Evolutionary conservation across 2,113 vertebrate genomes (phyloP).

Genomic region (Bubo scandiacus): DNA sequence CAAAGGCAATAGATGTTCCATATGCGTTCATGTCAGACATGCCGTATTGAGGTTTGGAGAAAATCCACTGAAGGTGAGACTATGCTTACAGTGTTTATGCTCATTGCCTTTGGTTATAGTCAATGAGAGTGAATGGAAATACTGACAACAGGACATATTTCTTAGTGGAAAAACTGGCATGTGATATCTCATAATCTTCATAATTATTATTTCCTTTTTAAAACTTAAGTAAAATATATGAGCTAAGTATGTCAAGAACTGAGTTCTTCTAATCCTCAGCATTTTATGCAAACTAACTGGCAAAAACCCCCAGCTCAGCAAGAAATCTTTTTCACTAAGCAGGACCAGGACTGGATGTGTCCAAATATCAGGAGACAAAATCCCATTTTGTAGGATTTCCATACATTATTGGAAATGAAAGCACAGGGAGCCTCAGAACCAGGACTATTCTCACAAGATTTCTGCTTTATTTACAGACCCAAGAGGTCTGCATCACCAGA

Average conservation of each 20-base stretch:
- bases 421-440: background rate
- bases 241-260: background rate
- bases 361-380: background rate
- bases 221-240: background rate
- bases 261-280: constrained; percentile 1
- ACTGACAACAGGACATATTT: background rate
- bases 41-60: background rate
- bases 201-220: background rate
- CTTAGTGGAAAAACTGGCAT: background rate
- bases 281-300: constrained; percentile 14
- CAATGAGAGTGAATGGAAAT: constrained; percentile 31
- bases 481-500: background rate
- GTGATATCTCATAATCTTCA: background rate
- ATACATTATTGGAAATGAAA: background rate
- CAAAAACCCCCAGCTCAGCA: background rate
- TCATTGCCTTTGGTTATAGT: background rate
- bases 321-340: background rate
- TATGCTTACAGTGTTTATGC: background rate
- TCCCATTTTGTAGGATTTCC: background rate
- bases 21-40: background rate
- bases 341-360: background rate
- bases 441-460: background rate
- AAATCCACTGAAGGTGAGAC: background rate
- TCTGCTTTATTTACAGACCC: background rate
- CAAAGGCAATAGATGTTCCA: constrained; percentile 17